phyloP scores from a whole-genome alignment of 1,140 invertebrate species.

The Drosophila arizonae region DNA sequence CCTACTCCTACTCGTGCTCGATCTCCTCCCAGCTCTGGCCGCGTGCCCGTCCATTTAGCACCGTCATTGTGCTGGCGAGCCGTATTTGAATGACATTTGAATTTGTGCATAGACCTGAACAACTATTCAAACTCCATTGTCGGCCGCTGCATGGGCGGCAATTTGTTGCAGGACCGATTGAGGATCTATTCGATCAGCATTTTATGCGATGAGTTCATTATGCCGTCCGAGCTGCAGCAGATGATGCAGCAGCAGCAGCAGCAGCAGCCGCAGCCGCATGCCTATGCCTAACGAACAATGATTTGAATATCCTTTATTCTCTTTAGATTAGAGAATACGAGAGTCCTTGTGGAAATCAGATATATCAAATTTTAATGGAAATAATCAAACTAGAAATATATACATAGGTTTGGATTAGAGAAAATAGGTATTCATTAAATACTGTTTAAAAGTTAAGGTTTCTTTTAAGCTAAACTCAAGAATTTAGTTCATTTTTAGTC shows the following conservation, averaged over 20 bases:
- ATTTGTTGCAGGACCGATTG: slow-evolving; percentile 30
- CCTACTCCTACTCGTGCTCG: slow-evolving; percentile 4
- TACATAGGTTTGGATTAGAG: too few relatives aligned
- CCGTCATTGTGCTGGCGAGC: slow-evolving; percentile 65
- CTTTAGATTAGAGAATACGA: background rate
- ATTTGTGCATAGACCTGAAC: slow-evolving; percentile 55
- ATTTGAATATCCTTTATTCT: background rate
- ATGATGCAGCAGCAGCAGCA: slow-evolving; percentile 14
- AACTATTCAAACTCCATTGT: slow-evolving; percentile 45
- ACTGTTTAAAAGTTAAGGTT: too few relatives aligned
- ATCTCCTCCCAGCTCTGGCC: slow-evolving; percentile 40
- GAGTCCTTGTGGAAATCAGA: too few relatives aligned
- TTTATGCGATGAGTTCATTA: slow-evolving; percentile 66
- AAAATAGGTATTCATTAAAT: too few relatives aligned
- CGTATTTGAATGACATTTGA: slow-evolving; percentile 77
- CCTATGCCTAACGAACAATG: background rate
- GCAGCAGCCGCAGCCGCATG: background rate
- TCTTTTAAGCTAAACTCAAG: too few relatives aligned
- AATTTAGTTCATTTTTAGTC: too few relatives aligned
- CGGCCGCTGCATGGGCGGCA: slow-evolving; percentile 33
- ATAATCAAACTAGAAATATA: background rate
- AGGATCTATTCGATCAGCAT: slow-evolving; percentile 48
- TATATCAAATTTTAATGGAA: background rate
- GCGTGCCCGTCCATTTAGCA: slow-evolving; percentile 56
- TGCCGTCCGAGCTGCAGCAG: slow-evolving; percentile 22